phyloP scores from a whole-genome alignment of 2,113 vertebrate genomes.

The Sinocyclocheilus anophthalmus region DNA sequence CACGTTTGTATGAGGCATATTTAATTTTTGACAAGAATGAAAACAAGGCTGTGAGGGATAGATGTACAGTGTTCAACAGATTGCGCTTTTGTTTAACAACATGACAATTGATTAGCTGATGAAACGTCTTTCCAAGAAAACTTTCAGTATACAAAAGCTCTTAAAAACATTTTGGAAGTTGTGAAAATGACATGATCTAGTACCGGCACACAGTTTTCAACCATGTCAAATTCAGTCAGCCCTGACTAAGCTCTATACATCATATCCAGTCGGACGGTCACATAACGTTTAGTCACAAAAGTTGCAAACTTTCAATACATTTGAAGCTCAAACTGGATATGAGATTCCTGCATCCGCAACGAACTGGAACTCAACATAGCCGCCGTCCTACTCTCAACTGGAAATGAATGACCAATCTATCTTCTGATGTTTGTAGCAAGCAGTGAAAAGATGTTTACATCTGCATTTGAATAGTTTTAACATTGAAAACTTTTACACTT shows the following conservation, averaged over 20 bases:
- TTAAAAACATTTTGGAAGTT: background rate
- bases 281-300: background rate
- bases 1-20: background rate
- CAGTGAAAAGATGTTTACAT: background rate
- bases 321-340: background rate
- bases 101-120: background rate
- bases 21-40: background rate
- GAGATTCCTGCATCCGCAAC: background rate
- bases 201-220: background rate
- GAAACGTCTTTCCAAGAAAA: background rate
- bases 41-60: background rate
- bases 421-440: background rate
- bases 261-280: background rate
- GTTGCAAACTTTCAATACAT: conserved; percentile 4
- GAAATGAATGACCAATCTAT: background rate
- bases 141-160: background rate
- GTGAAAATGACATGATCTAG: too few species aligned
- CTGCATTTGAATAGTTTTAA: background rate
- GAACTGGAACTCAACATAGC: background rate
- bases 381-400: background rate
- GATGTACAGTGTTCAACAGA: background rate
- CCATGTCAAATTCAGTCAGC: background rate
- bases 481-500: background rate
- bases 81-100: background rate
- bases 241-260: background rate